These are phyloP conservation scores for Progne subis DNA, from an alignment of 2,113 vertebrate species.

Conservation along the genomic window DNA sequence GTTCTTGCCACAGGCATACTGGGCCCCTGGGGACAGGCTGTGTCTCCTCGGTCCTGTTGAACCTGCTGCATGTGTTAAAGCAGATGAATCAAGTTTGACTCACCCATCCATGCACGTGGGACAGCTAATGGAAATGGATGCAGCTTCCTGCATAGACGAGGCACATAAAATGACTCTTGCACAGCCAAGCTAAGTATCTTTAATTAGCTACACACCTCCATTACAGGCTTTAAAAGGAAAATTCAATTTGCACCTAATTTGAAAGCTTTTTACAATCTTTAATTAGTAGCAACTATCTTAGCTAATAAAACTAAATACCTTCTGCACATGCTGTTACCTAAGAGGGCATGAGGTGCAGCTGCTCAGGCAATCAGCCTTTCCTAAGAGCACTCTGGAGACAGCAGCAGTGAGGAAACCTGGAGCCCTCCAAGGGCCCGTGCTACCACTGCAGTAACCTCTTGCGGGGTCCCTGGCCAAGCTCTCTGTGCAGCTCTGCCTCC, in stretches of 20 bases:
- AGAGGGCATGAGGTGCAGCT: not conserved
- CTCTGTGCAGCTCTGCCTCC: not conserved
- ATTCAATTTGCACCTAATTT: not conserved
- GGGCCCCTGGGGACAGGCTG: not conserved
- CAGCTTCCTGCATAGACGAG: not conserved
- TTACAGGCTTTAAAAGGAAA: not conserved
- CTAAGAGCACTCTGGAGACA: not conserved
- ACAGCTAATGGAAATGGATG: not conserved
- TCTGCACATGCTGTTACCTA: not conserved
- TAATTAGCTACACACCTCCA: conserved; percentile 1
- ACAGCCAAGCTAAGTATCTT: not conserved
- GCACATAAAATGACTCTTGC: not conserved
- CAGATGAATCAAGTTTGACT: rapidly evolving
- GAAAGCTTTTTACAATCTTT: conserved; percentile 9
- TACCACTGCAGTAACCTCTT: not conserved
- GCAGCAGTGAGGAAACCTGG: not conserved
- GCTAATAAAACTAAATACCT: not conserved
- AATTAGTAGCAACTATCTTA: conserved; percentile 14
- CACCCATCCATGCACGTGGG: rapidly evolving
- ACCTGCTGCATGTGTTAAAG: not conserved
- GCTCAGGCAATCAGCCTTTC: not conserved
- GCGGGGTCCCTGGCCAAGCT: not conserved
- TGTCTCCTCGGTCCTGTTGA: not conserved
- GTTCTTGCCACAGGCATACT: not conserved
- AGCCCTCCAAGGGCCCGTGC: not conserved